Evolutionary conservation across 1,140 invertebrate species (phyloP).

Genomic region (Samia ricini): DNA sequence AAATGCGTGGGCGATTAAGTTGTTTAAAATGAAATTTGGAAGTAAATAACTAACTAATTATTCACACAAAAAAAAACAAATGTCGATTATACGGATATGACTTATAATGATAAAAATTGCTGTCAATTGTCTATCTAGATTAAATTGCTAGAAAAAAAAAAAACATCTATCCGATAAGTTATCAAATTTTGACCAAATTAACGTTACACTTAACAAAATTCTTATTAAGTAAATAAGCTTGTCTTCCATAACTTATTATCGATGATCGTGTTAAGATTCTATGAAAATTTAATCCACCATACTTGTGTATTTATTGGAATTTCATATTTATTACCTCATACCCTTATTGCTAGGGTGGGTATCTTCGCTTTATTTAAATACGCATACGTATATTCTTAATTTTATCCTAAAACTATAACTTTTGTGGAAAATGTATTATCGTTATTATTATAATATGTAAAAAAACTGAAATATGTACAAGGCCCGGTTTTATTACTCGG

Average conservation of each 20-base stretch:
- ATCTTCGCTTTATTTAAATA: background rate
- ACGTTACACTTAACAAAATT: background rate
- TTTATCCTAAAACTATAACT: background rate
- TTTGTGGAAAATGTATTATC: background rate
- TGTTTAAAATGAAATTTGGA: background rate
- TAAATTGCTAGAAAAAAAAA: background rate
- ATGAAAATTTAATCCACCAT: slow-evolving; percentile 13
- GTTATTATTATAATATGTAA: background rate
- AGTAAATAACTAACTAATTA: too few relatives aligned
- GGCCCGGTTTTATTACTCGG: too few relatives aligned
- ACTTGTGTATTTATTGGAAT: background rate
- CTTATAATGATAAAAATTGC: background rate
- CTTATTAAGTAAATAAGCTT: slow-evolving; percentile 25
- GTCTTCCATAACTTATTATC: slow-evolving; percentile 37
- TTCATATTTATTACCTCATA: background rate
- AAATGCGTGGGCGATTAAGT: background rate
- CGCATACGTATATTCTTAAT: background rate
- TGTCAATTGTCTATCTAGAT: background rate
- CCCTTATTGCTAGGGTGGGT: too few relatives aligned
- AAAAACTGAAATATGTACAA: background rate
- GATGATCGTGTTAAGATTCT: background rate
- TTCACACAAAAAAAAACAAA: too few relatives aligned
- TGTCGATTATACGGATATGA: background rate
- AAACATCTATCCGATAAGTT: too few relatives aligned
- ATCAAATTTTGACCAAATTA: slow-evolving; percentile 6